These are phyloP conservation scores for Stichopus chloronotus DNA, from an alignment of 35 echinoderm and acorn worm species.

Conservation along the genomic window DNA sequence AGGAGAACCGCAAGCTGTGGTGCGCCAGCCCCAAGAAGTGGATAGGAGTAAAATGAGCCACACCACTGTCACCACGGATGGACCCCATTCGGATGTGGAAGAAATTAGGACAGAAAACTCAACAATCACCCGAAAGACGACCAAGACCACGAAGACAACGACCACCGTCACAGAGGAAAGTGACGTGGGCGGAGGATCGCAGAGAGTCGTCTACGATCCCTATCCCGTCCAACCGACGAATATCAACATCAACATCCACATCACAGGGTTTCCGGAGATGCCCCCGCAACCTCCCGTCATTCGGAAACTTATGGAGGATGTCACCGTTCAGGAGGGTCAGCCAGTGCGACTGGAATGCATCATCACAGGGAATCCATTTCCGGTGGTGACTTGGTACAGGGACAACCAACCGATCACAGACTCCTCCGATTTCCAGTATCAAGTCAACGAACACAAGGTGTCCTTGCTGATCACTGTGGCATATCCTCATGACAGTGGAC, in stretches of 20 bases:
- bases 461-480: slow-evolving; percentile 80
- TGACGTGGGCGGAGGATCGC: slow-evolving; percentile 57
- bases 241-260: slow-evolving; percentile 89
- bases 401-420: slow-evolving; percentile 77
- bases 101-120: slow-evolving; percentile 61
- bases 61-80: slow-evolving; percentile 67
- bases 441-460: slow-evolving; percentile 85
- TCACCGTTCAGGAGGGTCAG: slow-evolving; percentile 69
- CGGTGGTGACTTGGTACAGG: slow-evolving; percentile 83
- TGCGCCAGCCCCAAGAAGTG: not conserved
- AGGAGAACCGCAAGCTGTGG: not conserved
- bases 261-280: slow-evolving; percentile 73
- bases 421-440: slow-evolving; percentile 93
- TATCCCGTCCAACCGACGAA: slow-evolving; percentile 44
- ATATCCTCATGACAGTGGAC: slow-evolving; percentile 87
- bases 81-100: slow-evolving; percentile 83
- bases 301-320: slow-evolving; percentile 68
- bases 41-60: not conserved
- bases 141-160: slow-evolving; percentile 83
- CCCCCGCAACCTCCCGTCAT: slow-evolving; percentile 82
- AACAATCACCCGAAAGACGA: slow-evolving; percentile 65
- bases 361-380: slow-evolving; percentile 87
- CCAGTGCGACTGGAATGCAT: slow-evolving; percentile 84
- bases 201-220: slow-evolving; percentile 5
- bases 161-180: slow-evolving; percentile 95